Evolutionary conservation across 2,888 invertebrate species (phyloP), one percentile per base, ranked within the genome.

Genomic region (Caenorhabditis sp.): DNA sequence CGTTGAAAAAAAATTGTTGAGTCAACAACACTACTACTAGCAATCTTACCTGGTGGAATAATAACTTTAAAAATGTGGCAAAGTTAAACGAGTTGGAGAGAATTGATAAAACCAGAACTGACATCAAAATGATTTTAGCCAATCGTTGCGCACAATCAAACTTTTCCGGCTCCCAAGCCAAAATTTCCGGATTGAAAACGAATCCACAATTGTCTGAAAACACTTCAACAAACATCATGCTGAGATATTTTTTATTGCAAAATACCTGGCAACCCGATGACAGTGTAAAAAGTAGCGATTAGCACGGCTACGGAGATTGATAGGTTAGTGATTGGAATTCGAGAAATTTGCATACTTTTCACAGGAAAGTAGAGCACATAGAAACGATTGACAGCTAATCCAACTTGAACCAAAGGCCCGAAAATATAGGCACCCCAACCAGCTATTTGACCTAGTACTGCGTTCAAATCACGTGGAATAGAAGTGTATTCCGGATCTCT

Each of bases 351-450:
- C 17, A 55, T 23, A 4, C 26, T 17, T 12, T 64, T 26, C 23
- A 67, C n/a, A 1, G 67, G 72, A 36, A 72, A 72, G 49, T 67
- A 72, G 8, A 72, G 64, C n/a, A 73, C 68, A 58, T 66, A 73
- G n/a, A 73, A 73, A 4, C 73, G 73, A 31, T 73, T 73, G 50
- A 66, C 53, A 6, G 73, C 64, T 62, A 73, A 65, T 53, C 57
- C 65, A 10, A 73, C 65, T 62, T 73, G 73, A n/a, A 69, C 53
- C 5, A 58, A 10, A 24, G 73, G 73, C 31, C 73, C 77, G 19
- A 77, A 53, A 58, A 77, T 69, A 49, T 77, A 77, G 8, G 74
- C 74, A 27, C 77, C 77, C 77, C 77, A 77, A n/a, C 77, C 77
- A 8, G 77, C 77, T 12, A 77, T 31, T 36, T 77, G 77, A 4